Conservation (phyloP, 2,888 invertebrate species). For the Schizotus pectinicornis region DNA sequence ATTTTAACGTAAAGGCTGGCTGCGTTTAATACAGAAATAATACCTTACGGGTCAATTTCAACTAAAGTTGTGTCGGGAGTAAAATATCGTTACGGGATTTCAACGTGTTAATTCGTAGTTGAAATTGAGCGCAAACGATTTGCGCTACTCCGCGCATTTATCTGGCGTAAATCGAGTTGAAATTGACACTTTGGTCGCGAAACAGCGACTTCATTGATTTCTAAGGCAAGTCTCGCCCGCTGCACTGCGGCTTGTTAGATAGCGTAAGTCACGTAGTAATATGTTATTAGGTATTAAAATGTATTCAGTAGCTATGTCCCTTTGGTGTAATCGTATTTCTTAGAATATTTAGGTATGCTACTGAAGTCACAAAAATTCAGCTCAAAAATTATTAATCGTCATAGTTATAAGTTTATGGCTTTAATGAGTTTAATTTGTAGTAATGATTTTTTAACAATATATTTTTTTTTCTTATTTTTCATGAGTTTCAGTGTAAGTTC, state of each 20-base stretch:
- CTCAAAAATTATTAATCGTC: conserved; percentile 39
- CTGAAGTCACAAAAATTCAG: conserved; percentile 44
- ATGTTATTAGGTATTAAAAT: conserved; percentile 34
- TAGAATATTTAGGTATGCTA: conserved; percentile 45
- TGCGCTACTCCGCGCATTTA: no score
- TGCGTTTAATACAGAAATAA: no score
- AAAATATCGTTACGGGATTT: no score
- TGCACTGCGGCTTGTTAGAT: conserved; percentile 33
- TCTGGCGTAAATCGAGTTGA: no score
- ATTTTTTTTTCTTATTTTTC: conserved; percentile 42
- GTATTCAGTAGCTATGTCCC: conserved; percentile 44
- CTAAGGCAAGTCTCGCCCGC: conserved; percentile 18
- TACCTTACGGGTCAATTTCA: no score
- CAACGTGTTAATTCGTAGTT: no score
- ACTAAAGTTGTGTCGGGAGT: no score
- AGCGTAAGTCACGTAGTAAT: no score
- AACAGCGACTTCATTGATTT: no score
- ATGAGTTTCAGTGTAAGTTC: conserved; percentile 42
- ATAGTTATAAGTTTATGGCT: conserved; percentile 43
- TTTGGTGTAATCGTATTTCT: conserved; percentile 43
- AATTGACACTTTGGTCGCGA: no score
- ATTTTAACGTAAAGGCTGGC: no score
- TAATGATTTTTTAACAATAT: conserved; percentile 45
- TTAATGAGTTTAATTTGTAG: conserved; percentile 45
- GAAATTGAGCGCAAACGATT: no score